Percentiles rank a stretch among this genome's conserved stretches.
Evolutionary conservation across 2,888 invertebrate species (phyloP).

Genomic region (Drosophila affinis): DNA sequence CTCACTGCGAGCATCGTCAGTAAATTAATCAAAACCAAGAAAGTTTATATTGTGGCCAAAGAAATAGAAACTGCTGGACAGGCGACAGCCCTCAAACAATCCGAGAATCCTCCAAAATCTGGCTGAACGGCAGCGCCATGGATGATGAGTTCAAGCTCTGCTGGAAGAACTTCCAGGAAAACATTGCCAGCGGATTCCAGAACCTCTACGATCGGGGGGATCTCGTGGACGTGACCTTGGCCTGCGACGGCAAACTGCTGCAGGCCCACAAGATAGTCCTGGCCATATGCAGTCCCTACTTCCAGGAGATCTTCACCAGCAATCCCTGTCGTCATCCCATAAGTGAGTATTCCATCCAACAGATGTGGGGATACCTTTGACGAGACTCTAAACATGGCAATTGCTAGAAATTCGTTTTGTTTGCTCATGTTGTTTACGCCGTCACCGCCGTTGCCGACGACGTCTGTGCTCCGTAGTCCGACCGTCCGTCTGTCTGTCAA

Average conservation of each 20-base stretch:
- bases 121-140: conserved; percentile 60
- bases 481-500: neutral
- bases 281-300: conserved; percentile 85
- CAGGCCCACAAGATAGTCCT: conserved; percentile 85
- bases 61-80: conserved; percentile 7
- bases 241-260: conserved; percentile 85
- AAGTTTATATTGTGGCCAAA: conserved; percentile 3
- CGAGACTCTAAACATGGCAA: too few relatives aligned
- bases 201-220: conserved; percentile 84
- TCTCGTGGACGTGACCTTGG: conserved; percentile 85
- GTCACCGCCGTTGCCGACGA: neutral
- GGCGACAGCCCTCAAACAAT: neutral
- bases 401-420: conserved; percentile 21
- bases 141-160: conserved; percentile 84
- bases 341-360: conserved; percentile 80
- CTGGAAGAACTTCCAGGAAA: conserved; percentile 84
- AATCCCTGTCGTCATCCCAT: conserved; percentile 84
- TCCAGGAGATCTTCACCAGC: conserved; percentile 84
- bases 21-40: conserved; percentile 13
- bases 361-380: neutral
- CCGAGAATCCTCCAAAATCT: neutral
- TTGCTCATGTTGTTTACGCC: conserved; percentile 50
- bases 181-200: conserved; percentile 84
- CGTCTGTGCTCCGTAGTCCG: neutral
- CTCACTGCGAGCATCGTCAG: conserved; percentile 4